A percentile compares a stretch with the other conserved stretches of the same genome.
Evolutionary conservation across 2,113 vertebrate species (phyloP).

Genomic region (Thomomys bottae): DNA sequence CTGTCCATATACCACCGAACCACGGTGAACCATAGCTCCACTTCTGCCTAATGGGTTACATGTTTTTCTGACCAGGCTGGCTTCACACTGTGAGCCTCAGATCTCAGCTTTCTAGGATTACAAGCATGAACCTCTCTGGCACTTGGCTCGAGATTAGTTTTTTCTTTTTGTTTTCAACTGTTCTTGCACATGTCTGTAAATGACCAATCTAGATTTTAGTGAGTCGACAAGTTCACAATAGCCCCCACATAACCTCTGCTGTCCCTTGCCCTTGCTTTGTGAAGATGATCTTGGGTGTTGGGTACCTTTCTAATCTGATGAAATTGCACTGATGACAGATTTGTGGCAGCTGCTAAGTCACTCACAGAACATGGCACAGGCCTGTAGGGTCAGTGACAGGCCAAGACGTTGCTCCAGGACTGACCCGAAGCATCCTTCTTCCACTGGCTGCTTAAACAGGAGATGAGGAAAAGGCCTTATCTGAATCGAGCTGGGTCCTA

Average conservation of each 20-base stretch:
- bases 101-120: too few relatives aligned
- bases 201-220: not conserved
- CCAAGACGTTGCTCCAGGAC: not conserved
- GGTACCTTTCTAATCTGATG: not conserved
- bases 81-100: too few relatives aligned
- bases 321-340: not conserved
- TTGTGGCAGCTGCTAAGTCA: not conserved
- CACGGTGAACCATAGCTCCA: too few relatives aligned
- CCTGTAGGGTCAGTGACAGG: not conserved
- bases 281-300: not conserved
- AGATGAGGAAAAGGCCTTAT: not conserved
- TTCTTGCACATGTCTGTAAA: accelerated
- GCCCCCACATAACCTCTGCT: too few relatives aligned
- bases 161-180: not conserved
- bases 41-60: not conserved
- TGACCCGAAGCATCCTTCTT: not conserved
- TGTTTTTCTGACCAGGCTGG: too few relatives aligned
- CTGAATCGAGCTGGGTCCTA: not conserved
- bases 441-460: not conserved
- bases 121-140: not conserved
- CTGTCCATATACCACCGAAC: too few relatives aligned
- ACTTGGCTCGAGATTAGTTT: not conserved
- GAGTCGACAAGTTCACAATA: not conserved
- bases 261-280: not conserved
- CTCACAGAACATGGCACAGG: accelerated